phyloP scores from a whole-genome alignment of 1,140 invertebrate species.

The Sinonovacula constricta region DNA sequence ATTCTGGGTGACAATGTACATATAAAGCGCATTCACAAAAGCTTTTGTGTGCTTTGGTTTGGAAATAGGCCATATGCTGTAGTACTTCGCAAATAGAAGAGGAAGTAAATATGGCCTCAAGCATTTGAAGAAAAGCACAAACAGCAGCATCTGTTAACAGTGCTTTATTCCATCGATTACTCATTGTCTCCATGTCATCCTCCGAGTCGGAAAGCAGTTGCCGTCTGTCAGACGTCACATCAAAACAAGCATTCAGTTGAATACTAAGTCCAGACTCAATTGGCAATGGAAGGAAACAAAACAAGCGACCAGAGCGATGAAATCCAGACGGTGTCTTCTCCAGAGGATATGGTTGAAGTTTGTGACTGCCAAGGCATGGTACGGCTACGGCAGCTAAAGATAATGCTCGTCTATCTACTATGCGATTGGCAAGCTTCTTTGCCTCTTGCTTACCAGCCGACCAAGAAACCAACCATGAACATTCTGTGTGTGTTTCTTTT shows the following conservation, averaged over 20 bases:
- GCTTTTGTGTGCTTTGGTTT: neutral
- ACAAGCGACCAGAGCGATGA: conserved; percentile 47
- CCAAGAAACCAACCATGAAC: conserved; percentile 33
- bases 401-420: conserved; percentile 25
- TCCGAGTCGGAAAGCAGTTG: conserved; percentile 39
- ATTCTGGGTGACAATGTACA: neutral
- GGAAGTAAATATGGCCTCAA: neutral
- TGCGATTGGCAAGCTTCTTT: neutral
- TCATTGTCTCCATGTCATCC: conserved; percentile 52
- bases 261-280: conserved; percentile 60
- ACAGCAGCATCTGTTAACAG: conserved; percentile 28
- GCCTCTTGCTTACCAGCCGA: conserved; percentile 1
- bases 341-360: neutral
- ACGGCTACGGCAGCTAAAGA: conserved; percentile 31
- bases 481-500: neutral
- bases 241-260: conserved; percentile 68
- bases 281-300: conserved; percentile 66
- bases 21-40: conserved; percentile 9
- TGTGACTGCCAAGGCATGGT: neutral
- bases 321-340: conserved; percentile 11
- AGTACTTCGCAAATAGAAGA: neutral
- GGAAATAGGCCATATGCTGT: neutral
- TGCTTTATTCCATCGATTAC: conserved; percentile 10
- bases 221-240: conserved; percentile 57
- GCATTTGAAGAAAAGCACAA: conserved; percentile 9